Evolutionary conservation across 1,140 invertebrate species (phyloP).

Genomic region (Drosophila obscura): DNA sequence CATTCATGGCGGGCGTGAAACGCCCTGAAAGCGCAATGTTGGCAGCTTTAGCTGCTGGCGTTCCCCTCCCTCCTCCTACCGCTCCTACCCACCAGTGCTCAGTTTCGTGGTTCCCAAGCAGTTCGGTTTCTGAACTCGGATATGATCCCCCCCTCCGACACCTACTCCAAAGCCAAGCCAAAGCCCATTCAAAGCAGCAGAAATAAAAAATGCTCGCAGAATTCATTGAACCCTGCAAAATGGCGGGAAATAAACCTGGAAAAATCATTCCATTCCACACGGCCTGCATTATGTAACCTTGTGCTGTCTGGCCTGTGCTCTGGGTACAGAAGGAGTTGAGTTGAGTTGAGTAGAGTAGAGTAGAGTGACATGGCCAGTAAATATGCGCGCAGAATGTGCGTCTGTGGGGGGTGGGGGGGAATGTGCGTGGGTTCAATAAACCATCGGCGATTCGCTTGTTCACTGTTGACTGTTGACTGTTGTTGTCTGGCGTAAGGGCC

Average conservation of each 20-base stretch:
- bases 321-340: too few species aligned
- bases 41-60: slow-evolving; percentile 12
- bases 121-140: slow-evolving; percentile 11
- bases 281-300: slow-evolving; percentile 56
- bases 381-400: slow-evolving; percentile 71
- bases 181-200: slow-evolving; percentile 37
- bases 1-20: slow-evolving; percentile 71
- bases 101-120: background rate
- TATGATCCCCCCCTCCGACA: background rate
- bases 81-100: background rate
- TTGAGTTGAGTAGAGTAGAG: too few species aligned
- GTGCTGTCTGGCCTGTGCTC: background rate
- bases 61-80: background rate
- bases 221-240: slow-evolving; percentile 66
- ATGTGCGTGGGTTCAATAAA: slow-evolving; percentile 53
- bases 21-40: slow-evolving; percentile 29
- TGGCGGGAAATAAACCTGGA: slow-evolving; percentile 10
- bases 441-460: slow-evolving; percentile 19
- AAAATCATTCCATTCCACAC: slow-evolving; percentile 27
- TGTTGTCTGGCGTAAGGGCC: slow-evolving; percentile 43
- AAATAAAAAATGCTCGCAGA: slow-evolving; percentile 52
- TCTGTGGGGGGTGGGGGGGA: slow-evolving; percentile 4
- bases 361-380: slow-evolving; percentile 26
- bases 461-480: slow-evolving; percentile 13
- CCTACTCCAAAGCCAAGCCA: background rate